Conservation (phyloP, 2,113 vertebrate species). For the Archocentrus centrarchus region DNA sequence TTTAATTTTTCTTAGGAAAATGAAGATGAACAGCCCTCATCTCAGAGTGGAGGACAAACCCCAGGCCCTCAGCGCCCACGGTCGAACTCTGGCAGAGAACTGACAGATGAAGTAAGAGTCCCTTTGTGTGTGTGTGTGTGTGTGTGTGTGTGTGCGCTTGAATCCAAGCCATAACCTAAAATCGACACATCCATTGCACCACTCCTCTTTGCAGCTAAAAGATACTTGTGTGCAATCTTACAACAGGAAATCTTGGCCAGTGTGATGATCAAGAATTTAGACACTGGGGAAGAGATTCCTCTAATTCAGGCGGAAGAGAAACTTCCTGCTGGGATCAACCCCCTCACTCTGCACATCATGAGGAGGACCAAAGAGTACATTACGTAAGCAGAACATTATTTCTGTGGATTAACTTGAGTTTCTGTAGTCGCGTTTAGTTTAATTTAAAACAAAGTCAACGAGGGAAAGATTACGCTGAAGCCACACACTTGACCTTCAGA, state of each 20-base stretch:
- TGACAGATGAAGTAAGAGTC: slow-evolving; percentile 92
- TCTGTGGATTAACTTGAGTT: neutral
- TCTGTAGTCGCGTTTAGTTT: neutral
- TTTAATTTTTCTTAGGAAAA: slow-evolving; percentile 84
- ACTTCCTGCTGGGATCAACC: slow-evolving; percentile 97
- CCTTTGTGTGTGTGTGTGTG: neutral
- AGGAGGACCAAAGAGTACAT: slow-evolving; percentile 98
- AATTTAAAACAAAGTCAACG: neutral
- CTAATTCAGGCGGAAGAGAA: slow-evolving; percentile 97
- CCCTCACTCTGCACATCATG: slow-evolving; percentile 98
- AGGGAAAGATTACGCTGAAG: neutral
- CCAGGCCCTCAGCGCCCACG: slow-evolving; percentile 93
- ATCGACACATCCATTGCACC: neutral
- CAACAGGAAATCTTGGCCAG: slow-evolving; percentile 96
- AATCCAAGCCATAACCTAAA: neutral
- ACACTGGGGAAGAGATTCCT: slow-evolving; percentile 99
- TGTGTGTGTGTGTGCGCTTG: neutral
- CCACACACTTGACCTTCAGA: neutral
- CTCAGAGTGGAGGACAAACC: slow-evolving; percentile 79
- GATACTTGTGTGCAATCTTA: slow-evolving; percentile 7
- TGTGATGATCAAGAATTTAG: slow-evolving; percentile 99
- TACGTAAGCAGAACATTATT: slow-evolving; percentile 82
- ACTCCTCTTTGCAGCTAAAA: neutral
- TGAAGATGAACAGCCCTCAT: slow-evolving; percentile 85
- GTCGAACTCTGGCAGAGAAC: slow-evolving; percentile 96